Conservation (phyloP, 2,888 invertebrate genomes). For the Nomada fucata region DNA sequence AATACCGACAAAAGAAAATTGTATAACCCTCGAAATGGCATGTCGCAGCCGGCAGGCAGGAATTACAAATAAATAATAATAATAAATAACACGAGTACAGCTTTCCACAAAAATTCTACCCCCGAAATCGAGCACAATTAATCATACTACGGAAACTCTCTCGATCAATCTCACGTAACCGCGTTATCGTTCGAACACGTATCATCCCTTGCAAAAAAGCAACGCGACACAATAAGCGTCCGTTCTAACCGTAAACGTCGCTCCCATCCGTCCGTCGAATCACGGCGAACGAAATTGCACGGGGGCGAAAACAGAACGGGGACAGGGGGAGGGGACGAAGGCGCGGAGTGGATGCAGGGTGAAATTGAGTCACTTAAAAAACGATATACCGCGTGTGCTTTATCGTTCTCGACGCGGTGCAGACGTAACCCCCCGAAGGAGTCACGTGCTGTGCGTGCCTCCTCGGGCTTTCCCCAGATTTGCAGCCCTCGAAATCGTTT, state of each 20-base stretch:
- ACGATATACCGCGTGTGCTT: conserved; percentile 78
- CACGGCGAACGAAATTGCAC: conserved; percentile 22
- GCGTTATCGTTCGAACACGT: no score
- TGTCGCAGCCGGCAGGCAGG: no score
- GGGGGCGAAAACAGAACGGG: neutral
- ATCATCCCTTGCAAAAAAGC: no score
- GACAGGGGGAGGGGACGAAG: no score
- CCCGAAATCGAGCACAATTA: no score
- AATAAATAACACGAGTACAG: no score
- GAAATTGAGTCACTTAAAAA: conserved; percentile 75
- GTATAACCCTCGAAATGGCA: no score
- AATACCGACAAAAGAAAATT: no score
- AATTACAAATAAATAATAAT: no score
- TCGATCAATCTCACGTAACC: neutral
- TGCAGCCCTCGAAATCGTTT: conserved; percentile 65
- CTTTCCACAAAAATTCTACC: no score
- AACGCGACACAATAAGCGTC: neutral
- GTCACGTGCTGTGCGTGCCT: conserved; percentile 82
- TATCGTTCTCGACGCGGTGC: conserved; percentile 76
- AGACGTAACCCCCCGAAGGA: conserved; percentile 71
- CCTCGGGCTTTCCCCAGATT: conserved; percentile 80
- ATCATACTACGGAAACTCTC: no score
- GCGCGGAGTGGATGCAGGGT: conserved; percentile 48
- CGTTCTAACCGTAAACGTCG: neutral
- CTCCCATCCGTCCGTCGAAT: neutral